Percentiles rank a stretch among this genome's conserved stretches.
phyloP scores from a whole-genome alignment of 2,797 vertebrate species.

The Semotilus atromaculatus region DNA sequence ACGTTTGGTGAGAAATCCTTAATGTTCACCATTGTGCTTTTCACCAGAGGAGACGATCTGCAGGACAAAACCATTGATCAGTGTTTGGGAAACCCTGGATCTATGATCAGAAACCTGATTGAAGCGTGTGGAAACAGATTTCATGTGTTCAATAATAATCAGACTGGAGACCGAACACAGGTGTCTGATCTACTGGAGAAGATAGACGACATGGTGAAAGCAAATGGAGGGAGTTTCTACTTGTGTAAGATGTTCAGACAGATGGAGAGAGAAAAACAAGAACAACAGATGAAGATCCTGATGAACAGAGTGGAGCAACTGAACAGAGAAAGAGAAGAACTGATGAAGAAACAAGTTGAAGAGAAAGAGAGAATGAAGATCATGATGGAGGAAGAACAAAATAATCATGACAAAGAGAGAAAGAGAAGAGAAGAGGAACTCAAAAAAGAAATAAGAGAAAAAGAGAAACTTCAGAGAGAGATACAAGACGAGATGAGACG shows the following conservation, averaged over 20 bases:
- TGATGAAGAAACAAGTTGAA: fast-evolving
- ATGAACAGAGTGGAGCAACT: too few relatives aligned
- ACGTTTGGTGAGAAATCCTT: background rate
- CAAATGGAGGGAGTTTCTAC: conserved; percentile 8
- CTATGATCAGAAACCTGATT: background rate
- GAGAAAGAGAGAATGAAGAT: too few relatives aligned
- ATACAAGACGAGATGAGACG: too few relatives aligned
- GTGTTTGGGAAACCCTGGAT: background rate
- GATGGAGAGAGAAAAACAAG: too few relatives aligned
- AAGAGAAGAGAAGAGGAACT: too few relatives aligned
- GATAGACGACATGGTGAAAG: background rate
- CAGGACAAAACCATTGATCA: background rate
- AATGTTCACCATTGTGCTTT: conserved; percentile 6
- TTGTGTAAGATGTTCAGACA: background rate
- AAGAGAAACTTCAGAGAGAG: too few relatives aligned
- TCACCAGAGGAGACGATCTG: conserved; percentile 19
- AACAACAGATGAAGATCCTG: too few relatives aligned
- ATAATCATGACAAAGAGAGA: too few relatives aligned
- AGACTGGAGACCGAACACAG: background rate
- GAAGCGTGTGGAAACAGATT: background rate
- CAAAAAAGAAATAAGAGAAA: too few relatives aligned
- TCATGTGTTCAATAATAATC: conserved; percentile 26
- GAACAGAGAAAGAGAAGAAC: too few relatives aligned
- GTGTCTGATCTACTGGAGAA: conserved; percentile 7
- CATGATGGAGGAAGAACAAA: too few relatives aligned